Percentiles rank a stretch among this genome's conserved stretches.
phyloP scores from a whole-genome alignment of 2,113 vertebrate genomes.

The Noturus placidus region DNA sequence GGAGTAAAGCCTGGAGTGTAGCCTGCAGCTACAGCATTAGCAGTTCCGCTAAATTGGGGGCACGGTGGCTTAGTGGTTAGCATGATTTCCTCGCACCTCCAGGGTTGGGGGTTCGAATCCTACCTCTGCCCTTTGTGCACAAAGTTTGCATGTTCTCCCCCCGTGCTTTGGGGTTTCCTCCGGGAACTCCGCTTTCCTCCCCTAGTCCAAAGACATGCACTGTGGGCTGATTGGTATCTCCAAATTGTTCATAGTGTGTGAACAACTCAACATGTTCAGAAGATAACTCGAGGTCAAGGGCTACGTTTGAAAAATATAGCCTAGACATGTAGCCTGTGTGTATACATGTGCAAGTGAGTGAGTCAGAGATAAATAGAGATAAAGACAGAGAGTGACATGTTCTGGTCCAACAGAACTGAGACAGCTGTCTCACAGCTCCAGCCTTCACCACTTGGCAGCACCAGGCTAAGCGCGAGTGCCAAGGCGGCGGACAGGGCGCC shows the following conservation, averaged over 20 bases:
- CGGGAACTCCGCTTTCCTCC: too few relatives aligned
- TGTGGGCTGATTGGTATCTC: too few relatives aligned
- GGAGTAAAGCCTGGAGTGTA: not conserved
- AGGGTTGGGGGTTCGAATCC: too few relatives aligned
- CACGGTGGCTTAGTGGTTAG: too few relatives aligned
- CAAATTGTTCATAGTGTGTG: too few relatives aligned
- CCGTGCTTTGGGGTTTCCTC: too few relatives aligned
- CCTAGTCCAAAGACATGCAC: too few relatives aligned
- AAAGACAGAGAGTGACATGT: not conserved
- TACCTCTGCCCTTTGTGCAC: too few relatives aligned
- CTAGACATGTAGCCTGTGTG: not conserved
- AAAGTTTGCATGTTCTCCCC: too few relatives aligned
- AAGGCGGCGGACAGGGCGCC: constrained; percentile 58
- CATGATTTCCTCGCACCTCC: too few relatives aligned
- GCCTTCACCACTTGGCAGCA: constrained; percentile 64
- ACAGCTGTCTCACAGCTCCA: constrained; percentile 63
- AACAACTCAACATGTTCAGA: not conserved
- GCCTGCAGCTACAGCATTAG: not conserved
- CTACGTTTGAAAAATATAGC: too few relatives aligned
- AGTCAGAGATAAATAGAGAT: constrained; percentile 25
- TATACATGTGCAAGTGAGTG: not conserved
- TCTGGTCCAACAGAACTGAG: constrained; percentile 53
- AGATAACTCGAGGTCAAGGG: constrained; percentile 1
- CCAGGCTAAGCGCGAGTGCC: constrained; percentile 56
- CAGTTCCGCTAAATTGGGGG: too few relatives aligned